These are phyloP conservation scores for Aplodontia rufa DNA, from an alignment of 2,113 vertebrate species.

Conservation along the genomic window DNA sequence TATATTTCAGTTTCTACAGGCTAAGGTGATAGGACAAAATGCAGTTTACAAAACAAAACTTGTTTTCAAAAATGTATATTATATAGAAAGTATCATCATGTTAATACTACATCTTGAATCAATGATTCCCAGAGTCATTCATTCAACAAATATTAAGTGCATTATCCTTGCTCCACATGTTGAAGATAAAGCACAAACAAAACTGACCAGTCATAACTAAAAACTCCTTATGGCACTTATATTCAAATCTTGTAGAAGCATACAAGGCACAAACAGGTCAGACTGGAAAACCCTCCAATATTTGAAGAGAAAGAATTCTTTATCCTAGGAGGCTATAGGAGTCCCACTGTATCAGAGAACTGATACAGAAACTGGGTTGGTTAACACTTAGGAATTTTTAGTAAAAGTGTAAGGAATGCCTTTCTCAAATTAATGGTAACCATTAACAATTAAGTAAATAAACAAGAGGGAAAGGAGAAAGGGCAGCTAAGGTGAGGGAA, in stretches of 20 bases:
- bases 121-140: background rate
- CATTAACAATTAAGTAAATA: background rate
- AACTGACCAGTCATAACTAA: background rate
- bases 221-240: background rate
- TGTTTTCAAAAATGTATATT: background rate
- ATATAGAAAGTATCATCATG: background rate
- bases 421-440: background rate
- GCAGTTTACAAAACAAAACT: slow-evolving; percentile 7
- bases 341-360: background rate
- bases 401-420: background rate
- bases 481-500: background rate
- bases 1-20: too few relatives aligned
- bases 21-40: too few relatives aligned
- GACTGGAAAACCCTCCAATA: background rate
- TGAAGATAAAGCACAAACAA: background rate
- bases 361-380: background rate
- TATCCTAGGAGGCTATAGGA: background rate
- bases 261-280: background rate
- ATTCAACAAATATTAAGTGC: background rate
- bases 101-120: background rate
- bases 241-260: background rate
- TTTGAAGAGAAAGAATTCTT: background rate
- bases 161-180: background rate
- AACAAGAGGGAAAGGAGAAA: background rate
- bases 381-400: background rate